Conservation (phyloP, 2,113 vertebrate species). For the Pachypanchax playfairii region DNA sequence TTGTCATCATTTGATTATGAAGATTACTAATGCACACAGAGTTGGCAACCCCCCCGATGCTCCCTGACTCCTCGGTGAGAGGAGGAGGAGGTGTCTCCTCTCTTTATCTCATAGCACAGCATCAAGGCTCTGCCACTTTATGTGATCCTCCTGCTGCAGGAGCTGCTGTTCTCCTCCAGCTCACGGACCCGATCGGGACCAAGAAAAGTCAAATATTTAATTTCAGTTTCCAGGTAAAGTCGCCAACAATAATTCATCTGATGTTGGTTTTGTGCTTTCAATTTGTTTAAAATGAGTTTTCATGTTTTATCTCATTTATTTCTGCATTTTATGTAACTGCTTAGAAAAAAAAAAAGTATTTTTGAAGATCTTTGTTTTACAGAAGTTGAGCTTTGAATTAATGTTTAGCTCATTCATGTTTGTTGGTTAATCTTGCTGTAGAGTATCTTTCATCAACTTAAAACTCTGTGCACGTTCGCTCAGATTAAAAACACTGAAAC, state of each 20-base stretch:
- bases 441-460: no score
- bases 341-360: no score
- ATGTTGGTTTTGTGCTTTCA: background rate
- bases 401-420: no score
- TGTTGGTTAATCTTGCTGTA: no score
- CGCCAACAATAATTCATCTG: background rate
- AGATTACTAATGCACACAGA: constrained; percentile 23
- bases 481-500: no score
- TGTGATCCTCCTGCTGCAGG: constrained; percentile 7
- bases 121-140: constrained; percentile 45
- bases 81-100: constrained; percentile 57
- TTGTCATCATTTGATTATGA: constrained; percentile 53
- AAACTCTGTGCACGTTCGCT: no score
- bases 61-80: constrained; percentile 40
- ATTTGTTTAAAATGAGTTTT: background rate
- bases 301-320: background rate
- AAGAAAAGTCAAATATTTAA: constrained; percentile 10
- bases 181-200: background rate
- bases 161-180: constrained; percentile 8
- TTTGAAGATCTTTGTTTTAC: no score
- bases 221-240: constrained; percentile 33
- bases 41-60: constrained; percentile 20
- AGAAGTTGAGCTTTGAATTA: no score
- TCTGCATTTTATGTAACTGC: background rate
- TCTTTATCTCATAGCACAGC: constrained; percentile 31